Percentiles rank a stretch among this genome's conserved stretches.
Conservation (phyloP, 1,140 invertebrate species). For the Lerema accius region DNA sequence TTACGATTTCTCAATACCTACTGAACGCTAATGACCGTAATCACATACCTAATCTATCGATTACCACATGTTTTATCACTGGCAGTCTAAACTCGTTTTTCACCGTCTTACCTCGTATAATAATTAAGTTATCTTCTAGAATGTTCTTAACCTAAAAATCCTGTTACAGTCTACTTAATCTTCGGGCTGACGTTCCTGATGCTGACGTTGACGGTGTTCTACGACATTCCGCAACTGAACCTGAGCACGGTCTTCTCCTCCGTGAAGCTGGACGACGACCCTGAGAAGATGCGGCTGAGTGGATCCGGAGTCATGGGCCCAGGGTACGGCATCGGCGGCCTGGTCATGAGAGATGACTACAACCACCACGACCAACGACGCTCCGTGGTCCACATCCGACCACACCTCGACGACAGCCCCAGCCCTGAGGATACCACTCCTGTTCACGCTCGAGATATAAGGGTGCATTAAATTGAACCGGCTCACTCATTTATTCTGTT, state of each 20-base stretch:
- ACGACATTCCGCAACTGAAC: conserved; percentile 94
- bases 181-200: conserved; percentile 92
- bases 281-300: conserved; percentile 85
- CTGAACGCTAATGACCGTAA: too few relatives aligned
- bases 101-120: too few relatives aligned
- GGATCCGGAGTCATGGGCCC: conserved; percentile 73
- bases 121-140: too few relatives aligned
- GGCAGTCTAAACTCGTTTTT: too few relatives aligned
- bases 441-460: conserved; percentile 83
- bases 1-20: too few relatives aligned
- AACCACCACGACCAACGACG: conserved; percentile 76
- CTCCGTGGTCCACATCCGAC: conserved; percentile 84
- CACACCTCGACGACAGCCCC: conserved; percentile 85
- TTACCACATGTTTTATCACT: too few relatives aligned
- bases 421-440: conserved; percentile 87
- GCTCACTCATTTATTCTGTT: conserved; percentile 10
- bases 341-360: conserved; percentile 77
- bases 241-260: conserved; percentile 90
- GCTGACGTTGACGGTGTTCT: conserved; percentile 91
- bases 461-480: conserved; percentile 72
- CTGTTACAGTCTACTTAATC: conserved; percentile 88
- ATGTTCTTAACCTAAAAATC: conserved; percentile 6
- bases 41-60: too few relatives aligned
- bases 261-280: conserved; percentile 85
- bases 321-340: conserved; percentile 78